Base-by-base conservation (phyloP, 1,140 invertebrate genomes). In the Stegodyphus mimosarum region DNA sequence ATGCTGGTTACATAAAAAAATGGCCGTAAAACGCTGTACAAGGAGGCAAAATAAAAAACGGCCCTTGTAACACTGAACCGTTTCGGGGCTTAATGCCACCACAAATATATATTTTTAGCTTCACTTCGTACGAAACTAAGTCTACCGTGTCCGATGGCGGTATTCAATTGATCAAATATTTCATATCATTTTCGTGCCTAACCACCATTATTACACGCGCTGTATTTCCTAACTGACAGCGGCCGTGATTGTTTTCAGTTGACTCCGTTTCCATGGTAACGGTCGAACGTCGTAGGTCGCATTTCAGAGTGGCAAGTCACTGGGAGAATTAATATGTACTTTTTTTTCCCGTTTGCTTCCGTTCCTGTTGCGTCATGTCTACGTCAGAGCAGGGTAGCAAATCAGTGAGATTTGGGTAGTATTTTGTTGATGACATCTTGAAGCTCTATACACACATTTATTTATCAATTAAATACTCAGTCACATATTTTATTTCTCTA, bases 171-270 rank as follows among this genome's bases (percentile, higher is more conserved):
- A 71, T 80, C 78, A 52, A 71, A 80, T 80, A 80, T 72, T 80
- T 80, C 69, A 80, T 80, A 70, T 80, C 78, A 80, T 80, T 78
- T 71, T 63, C 78, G 78, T 80, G 78, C 69, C 53, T 51, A 7
- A 52, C 33, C 78, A 17, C 52, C 78, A 80, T 80, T 80, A 78
- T 51, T 64, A 49, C 63, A 69, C 49, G 66, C 76, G 53, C 74
- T 18, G 76, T 63, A 48, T 52, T 69, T 71, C 78, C 78, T 66
- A 66, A 77, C 72, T 63, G 74, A 66, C 74, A 18, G n/a, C 60
- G 17, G 55, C 69, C 53, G 51, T 55, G 78, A 80, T 80, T 80
- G 78, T 80, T 80, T 80, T 80, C 67, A 80, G 69, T 80, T 80
- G 78, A 71, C 67, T 17, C 52, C 33, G 78, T 71, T 60, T 17